Base-by-base conservation (phyloP, 2,888 invertebrate species). In the Acronicta leporina region DNA sequence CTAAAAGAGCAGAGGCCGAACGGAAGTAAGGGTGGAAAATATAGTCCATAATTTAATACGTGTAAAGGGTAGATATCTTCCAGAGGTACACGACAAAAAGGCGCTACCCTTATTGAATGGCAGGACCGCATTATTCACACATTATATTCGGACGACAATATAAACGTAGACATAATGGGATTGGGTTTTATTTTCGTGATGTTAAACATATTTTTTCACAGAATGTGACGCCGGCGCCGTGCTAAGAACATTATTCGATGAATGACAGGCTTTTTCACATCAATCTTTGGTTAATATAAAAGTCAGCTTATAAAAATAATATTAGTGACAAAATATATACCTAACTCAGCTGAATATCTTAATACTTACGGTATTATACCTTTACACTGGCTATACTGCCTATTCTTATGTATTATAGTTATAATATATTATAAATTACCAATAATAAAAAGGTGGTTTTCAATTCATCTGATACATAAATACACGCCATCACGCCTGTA, bases 11-110 rank as follows among this genome's bases (percentile, higher is more conserved):
- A 77, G 70, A 78, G 79, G 79, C 73, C 82, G 78, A 81, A 84
- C 79, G 86, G 86, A 85, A 83, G 87, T 77, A 80, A 78, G 81
- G 83, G 79, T 74, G 82, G 78, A 87, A 87, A 88, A 90, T 88
- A 89, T 85, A 86, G 87, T 85, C 84, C 83, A 89, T 91, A 90
- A 91, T 90, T 91, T 90, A 91, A 91, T 92, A 88, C 85, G 70
- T 81, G 83, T 83, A 88, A 91, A 87, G 88, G 91, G 87, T 88
- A 78, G 80, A 88, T 88, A 89, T 88, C 87, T 89, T 90, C 89
- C 87, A 85, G 85, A 81, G 84, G 80, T 78, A 79, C 80, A 79
- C 82, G 82, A 87, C 84, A 87, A 87, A 90, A 87, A 86, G 82
- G 84, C 81, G 80, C 80, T 78, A 80, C 84, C 87, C 85, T 86